Percentiles rank a stretch among this genome's conserved stretches.
Conservation (phyloP, 2,888 invertebrate genomes). For the Eueremaeus valkanovi region DNA sequence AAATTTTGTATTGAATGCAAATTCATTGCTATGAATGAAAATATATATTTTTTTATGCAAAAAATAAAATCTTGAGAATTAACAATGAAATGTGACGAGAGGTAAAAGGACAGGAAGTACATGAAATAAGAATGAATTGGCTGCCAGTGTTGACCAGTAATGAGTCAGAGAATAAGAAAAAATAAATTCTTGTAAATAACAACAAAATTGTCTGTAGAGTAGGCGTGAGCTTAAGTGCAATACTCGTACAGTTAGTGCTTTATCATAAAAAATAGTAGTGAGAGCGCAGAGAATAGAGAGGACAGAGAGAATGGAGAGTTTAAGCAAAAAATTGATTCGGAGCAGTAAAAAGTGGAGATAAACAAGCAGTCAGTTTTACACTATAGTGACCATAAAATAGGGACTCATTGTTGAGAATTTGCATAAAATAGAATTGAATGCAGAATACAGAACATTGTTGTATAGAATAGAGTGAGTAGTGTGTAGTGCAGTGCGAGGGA, state of each 20-base stretch:
- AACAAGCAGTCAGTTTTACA: conserved; percentile 28
- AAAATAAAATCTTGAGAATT: not conserved
- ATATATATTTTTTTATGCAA: not conserved
- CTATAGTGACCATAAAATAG: conserved; percentile 18
- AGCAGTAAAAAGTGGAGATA: conserved; percentile 24
- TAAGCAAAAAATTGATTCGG: conserved; percentile 23
- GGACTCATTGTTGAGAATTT: conserved; percentile 15
- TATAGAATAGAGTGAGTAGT: not conserved
- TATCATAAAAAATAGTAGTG: conserved; percentile 9
- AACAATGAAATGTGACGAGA: not conserved
- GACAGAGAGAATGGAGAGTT: not conserved
- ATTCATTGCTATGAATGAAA: too few relatives aligned
- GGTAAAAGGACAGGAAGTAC: conserved; percentile 3
- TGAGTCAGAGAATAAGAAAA: conserved; percentile 21
- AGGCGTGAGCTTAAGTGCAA: conserved; percentile 4
- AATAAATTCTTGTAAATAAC: conserved; percentile 25
- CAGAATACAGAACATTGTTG: not conserved
- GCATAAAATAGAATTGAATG: conserved; percentile 20
- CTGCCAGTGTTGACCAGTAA: not conserved
- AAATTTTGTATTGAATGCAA: too few relatives aligned
- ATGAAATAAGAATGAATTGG: not conserved
- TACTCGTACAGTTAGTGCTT: not conserved
- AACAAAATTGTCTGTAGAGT: conserved; percentile 3
- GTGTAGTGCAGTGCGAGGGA: conserved; percentile 26
- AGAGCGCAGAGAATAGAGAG: not conserved